phyloP scores from a whole-genome alignment of 2,888 invertebrate species.

The Athripsodes cinereus region DNA sequence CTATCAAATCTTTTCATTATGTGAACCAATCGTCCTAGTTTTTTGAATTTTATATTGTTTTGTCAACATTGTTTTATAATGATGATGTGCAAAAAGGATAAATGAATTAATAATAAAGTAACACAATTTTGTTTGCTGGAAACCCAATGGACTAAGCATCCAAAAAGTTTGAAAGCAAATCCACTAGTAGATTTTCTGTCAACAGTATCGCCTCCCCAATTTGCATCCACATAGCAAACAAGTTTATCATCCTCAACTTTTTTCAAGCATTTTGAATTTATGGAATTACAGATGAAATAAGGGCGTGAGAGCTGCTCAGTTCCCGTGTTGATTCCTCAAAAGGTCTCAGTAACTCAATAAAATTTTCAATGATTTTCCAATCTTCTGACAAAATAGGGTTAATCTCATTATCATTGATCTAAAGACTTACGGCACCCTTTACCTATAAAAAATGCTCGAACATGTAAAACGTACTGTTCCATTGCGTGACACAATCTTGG shows the following conservation, averaged over 20 bases:
- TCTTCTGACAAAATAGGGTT: constrained; percentile 1
- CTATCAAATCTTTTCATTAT: background rate
- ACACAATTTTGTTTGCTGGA: too few relatives aligned
- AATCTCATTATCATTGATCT: constrained; percentile 1
- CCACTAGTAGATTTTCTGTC: too few relatives aligned
- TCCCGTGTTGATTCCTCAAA: background rate
- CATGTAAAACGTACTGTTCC: constrained; percentile 4
- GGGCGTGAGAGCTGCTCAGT: constrained; percentile 3
- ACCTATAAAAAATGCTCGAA: constrained; percentile 1
- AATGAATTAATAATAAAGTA: too few relatives aligned
- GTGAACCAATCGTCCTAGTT: too few relatives aligned
- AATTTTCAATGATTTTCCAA: background rate
- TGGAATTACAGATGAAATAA: constrained; percentile 2
- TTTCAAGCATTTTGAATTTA: background rate
- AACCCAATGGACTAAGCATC: too few relatives aligned
- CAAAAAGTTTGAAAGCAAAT: too few relatives aligned
- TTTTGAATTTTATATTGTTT: too few relatives aligned
- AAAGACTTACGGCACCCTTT: constrained; percentile 1
- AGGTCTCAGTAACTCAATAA: constrained; percentile 1
- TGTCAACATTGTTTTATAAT: too few relatives aligned
- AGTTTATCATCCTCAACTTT: background rate
- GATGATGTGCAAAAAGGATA: too few relatives aligned
- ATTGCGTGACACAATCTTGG: background rate
- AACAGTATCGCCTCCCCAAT: too few relatives aligned
- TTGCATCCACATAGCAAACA: too few relatives aligned